These are phyloP conservation scores for Cnemophilus loriae DNA, from an alignment of 2,113 vertebrate species.

Conservation along the genomic window DNA sequence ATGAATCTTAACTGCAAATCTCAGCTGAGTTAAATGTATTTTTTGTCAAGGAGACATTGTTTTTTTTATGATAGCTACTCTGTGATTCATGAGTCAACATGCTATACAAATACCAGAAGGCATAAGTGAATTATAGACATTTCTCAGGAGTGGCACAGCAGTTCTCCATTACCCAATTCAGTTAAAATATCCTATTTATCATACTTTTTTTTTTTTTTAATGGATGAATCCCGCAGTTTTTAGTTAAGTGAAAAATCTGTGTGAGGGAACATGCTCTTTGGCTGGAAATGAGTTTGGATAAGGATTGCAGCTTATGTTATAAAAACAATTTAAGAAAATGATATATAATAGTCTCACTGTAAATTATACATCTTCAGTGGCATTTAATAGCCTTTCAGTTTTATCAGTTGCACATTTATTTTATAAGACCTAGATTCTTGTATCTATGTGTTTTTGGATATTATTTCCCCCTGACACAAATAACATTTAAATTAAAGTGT, in stretches of 20 bases:
- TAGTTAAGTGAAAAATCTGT: slow-evolving; percentile 10
- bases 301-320: not conserved
- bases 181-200: slow-evolving; percentile 58
- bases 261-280: not conserved
- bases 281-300: slow-evolving; percentile 24
- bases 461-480: not conserved
- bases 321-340: slow-evolving; percentile 15
- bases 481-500: not conserved
- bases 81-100: slow-evolving; percentile 63
- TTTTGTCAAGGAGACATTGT: slow-evolving; percentile 27
- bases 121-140: slow-evolving; percentile 60
- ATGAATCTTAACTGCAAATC: slow-evolving; percentile 36
- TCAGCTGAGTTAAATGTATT: slow-evolving; percentile 27
- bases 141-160: slow-evolving; percentile 42
- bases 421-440: not conserved
- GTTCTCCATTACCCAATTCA: slow-evolving; percentile 50
- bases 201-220: not conserved
- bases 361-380: not conserved
- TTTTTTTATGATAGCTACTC: slow-evolving; percentile 38
- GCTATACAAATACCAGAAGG: slow-evolving; percentile 58
- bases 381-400: slow-evolving; percentile 15
- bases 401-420: not conserved
- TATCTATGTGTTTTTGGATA: not conserved
- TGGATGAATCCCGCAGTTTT: slow-evolving; percentile 30
- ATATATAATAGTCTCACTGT: not conserved